Evolutionary conservation across 2,888 invertebrate genomes (phyloP).

Genomic region (Troglohyphantes excavatus): DNA sequence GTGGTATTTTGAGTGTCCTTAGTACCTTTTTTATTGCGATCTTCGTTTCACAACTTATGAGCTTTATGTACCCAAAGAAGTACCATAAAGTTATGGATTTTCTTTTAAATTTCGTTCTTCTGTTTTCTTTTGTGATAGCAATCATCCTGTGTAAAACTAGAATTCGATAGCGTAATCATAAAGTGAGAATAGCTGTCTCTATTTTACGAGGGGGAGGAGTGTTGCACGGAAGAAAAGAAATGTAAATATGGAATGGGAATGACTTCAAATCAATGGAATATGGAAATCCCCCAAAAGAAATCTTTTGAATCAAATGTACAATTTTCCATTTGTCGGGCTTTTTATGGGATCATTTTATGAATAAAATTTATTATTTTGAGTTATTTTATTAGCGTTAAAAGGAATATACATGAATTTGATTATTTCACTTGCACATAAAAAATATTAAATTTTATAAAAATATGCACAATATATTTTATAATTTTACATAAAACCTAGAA

Average conservation of each 20-base stretch:
- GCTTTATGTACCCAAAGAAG: conserved; percentile 45
- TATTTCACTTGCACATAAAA: too few species aligned
- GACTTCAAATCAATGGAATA: conserved; percentile 30
- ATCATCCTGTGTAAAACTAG: conserved; percentile 33
- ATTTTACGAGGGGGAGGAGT: conserved; percentile 20
- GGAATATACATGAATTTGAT: too few species aligned
- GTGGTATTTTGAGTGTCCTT: background rate
- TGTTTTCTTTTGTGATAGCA: conserved; percentile 35
- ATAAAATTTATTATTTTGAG: too few species aligned
- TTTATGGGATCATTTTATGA: too few species aligned
- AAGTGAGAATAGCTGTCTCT: conserved; percentile 52
- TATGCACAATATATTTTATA: too few species aligned
- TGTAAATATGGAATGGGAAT: conserved; percentile 24
- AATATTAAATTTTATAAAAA: too few species aligned
- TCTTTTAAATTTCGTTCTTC: background rate
- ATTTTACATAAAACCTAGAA: too few species aligned
- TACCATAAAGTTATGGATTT: conserved; percentile 61
- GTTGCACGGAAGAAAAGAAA: background rate
- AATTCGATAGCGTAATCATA: conserved; percentile 63
- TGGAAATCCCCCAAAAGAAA: too few species aligned
- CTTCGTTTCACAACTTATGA: conserved; percentile 41
- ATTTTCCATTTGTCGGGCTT: too few species aligned
- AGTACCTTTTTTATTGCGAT: conserved; percentile 27
- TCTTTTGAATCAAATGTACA: too few species aligned
- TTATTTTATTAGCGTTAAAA: too few species aligned